Evolutionary conservation across 2,797 vertebrate species (phyloP), one percentile per base, ranked within the genome.

Genomic region (Ctenosaura bakeri): DNA sequence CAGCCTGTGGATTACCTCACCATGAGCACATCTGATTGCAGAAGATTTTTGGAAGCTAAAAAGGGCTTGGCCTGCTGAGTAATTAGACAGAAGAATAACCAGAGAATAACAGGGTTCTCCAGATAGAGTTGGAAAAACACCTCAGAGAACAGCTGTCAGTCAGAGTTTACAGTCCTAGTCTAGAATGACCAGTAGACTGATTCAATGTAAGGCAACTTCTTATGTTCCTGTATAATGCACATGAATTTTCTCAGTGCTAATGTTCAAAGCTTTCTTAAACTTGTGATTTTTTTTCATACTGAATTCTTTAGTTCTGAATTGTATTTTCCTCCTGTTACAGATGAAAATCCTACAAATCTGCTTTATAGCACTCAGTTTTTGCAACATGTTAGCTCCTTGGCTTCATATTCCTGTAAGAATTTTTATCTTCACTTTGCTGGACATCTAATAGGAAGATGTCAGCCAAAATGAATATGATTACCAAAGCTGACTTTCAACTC

Each of bases 401-500:
- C 96, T 92, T 91, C 79, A 90, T 46, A 80, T 92, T 94, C 93
- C 96, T 93, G 88, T 54, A 92, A 94, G 95, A 97, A 96, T 96
- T 96, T 96, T 95, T 96, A 94, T 42, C 96, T 97, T 96, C 93
- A 92, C 96, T 94, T 88, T 93, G 96, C 95, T 96, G 96, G 95
- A 95, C 96, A 97, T 96, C 96, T 96, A 95, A 95, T 96, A 97
- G 97, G 97, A 97, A 97, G 94, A 94, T 94, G 95, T 97, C 95
- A 94, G 97, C 97, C 97, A 97, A 84, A 96, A 95, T 32, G 96
- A 93, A 91, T 94, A 96, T 42, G 88, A 89, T 95, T 94, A 95
- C 95, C 96, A 97, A 91, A 90, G 14, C 93, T 96, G 92, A 94
- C 83, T 93, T 93, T 94, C 96, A 96, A 95, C 91, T 89, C 84